These are phyloP conservation scores for Rhombomys opimus DNA, from an alignment of 2,113 vertebrate species.

Conservation along the genomic window DNA sequence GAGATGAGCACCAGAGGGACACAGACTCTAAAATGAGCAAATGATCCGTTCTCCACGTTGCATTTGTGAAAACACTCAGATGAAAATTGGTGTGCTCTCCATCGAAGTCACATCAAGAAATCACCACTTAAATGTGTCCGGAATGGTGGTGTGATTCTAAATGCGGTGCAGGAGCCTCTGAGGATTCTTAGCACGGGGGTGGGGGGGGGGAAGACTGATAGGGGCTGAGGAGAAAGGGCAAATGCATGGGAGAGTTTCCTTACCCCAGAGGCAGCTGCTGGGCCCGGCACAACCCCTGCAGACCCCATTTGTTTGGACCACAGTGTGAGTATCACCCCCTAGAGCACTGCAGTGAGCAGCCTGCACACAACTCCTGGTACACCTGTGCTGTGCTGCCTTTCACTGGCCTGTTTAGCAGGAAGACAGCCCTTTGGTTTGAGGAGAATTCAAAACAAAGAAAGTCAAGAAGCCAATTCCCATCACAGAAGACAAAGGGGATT, in stretches of 20 bases:
- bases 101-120: neutral
- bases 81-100: constrained; percentile 9
- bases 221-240: neutral
- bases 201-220: neutral
- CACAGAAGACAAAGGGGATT: neutral
- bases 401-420: neutral
- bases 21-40: neutral
- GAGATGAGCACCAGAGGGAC: neutral
- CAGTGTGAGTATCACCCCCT: neutral
- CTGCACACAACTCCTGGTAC: neutral
- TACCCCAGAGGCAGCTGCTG: fast-evolving
- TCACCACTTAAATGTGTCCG: neutral
- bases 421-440: neutral
- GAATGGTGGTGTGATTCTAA: neutral
- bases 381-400: neutral
- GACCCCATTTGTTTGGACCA: neutral
- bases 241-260: fast-evolving
- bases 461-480: neutral
- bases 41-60: neutral
- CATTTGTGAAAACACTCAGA: constrained; percentile 34
- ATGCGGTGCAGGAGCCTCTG: neutral
- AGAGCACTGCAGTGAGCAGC: neutral
- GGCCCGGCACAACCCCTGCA: neutral
- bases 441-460: neutral
- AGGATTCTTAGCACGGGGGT: neutral